Conservation (phyloP, 2,888 invertebrate species). For the Hemaris fuciformis region DNA sequence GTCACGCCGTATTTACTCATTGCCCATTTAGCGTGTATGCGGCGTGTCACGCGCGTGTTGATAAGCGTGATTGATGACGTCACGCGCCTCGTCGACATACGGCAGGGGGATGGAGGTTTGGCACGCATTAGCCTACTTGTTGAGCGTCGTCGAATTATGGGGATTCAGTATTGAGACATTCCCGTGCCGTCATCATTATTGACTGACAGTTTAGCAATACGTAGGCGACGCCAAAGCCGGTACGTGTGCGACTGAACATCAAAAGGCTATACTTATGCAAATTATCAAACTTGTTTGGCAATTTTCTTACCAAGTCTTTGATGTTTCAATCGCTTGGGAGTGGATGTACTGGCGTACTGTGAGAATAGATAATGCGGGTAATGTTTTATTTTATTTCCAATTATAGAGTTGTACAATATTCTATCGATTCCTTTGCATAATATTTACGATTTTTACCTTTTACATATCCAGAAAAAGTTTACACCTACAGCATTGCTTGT, state of each 20-base stretch:
- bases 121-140: constrained; percentile 52
- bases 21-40: constrained; percentile 31
- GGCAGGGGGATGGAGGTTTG: constrained; percentile 24
- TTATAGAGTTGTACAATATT: not conserved
- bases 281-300: not conserved
- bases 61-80: constrained; percentile 77
- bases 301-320: not conserved
- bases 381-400: not conserved
- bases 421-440: no score
- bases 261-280: constrained; percentile 7
- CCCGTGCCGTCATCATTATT: constrained; percentile 16
- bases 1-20: constrained; percentile 14
- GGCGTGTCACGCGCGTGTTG: constrained; percentile 43
- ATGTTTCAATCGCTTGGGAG: not conserved
- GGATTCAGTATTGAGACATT: constrained; percentile 15
- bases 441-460: no score
- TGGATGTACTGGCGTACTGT: not conserved
- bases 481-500: no score
- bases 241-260: constrained; percentile 1
- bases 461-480: no score
- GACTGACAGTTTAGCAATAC: constrained; percentile 23
- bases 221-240: constrained; percentile 1
- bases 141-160: constrained; percentile 29
- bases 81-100: constrained; percentile 38
- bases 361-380: not conserved